Percentiles rank a stretch among this genome's conserved stretches.
Evolutionary conservation across 2,113 vertebrate species (phyloP).

Genomic region (Rafetus swinhoei): DNA sequence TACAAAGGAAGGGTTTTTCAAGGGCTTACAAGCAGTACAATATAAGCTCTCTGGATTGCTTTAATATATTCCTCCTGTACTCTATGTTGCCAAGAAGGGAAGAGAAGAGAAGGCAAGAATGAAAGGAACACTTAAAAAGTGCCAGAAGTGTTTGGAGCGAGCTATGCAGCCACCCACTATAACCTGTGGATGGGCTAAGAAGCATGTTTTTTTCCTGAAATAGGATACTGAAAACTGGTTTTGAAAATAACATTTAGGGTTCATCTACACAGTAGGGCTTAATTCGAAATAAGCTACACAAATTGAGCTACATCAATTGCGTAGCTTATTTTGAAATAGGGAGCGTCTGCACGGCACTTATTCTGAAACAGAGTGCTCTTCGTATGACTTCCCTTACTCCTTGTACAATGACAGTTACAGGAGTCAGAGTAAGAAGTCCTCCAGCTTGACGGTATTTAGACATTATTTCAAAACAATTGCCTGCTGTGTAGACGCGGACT

Average conservation of each 20-base stretch:
- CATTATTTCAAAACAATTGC: no score
- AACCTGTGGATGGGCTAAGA: accelerated
- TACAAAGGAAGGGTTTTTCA: not conserved
- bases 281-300: no score
- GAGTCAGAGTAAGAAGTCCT: no score
- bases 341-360: no score
- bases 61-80: not conserved
- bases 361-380: no score
- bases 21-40: not conserved
- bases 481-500: no score
- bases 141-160: not conserved
- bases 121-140: accelerated
- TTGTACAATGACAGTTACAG: no score
- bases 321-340: no score
- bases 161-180: not conserved
- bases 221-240: not conserved
- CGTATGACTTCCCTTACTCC: no score
- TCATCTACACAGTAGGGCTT: no score
- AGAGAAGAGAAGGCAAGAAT: not conserved
- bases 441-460: no score
- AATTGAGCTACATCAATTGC: no score
- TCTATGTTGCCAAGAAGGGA: not conserved
- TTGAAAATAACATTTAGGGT: not conserved
- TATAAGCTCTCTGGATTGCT: not conserved
- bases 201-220: not conserved